Base-by-base conservation (phyloP, 1,140 invertebrate species). In the Phymastichus coffea region DNA sequence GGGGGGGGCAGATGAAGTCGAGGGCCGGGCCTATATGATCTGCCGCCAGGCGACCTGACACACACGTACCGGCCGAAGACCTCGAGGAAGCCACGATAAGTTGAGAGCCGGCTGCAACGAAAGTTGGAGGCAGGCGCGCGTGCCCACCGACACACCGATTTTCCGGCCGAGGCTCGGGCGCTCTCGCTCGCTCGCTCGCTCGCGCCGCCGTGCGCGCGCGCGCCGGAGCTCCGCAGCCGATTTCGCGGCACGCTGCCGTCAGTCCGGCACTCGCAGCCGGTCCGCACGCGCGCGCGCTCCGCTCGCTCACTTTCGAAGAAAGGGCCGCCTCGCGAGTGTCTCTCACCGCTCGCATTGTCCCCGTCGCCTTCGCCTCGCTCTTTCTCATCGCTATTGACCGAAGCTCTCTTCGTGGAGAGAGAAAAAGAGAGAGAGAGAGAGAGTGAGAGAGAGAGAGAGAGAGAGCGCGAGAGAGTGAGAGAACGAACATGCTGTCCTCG, bases 221-320 rank as follows among this genome's bases (percentile, higher is more conserved):
- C n/a, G 47, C 26, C 58, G 57, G n/a, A n/a, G n/a, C n/a, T n/a
- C 41, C 23, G 30, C 37, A 64, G 53, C 59, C 62, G 64, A 67
- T 67, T 67, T 61, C 52, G 51, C 57, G 46, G 48, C 48, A 20
- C 55, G 41, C 41, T 19, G 47, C 55, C 7, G 17, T 17, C 60
- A 62, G 60, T 57, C 54, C 53, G 54, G 68, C 75, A 73, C 68
- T 75, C 68, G 71, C 64, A 69, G 67, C 67, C 67, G 67, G 64
- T 70, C 69, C 61, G 67, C 66, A 70, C 70, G 71, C 64, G 4
- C 37, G 37, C 15, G 7, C 10, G 10, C 15, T 33, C 28, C n/a
- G n/a, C n/a, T n/a, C 30, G 30, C 30, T 14, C 6, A 33, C 6
- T 33, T 33, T 33, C 30, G 30, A 33, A 33, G 30, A 6, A 33